These are phyloP conservation scores for Argentina silus DNA, from an alignment of 2,797 vertebrate species.

Conservation along the genomic window DNA sequence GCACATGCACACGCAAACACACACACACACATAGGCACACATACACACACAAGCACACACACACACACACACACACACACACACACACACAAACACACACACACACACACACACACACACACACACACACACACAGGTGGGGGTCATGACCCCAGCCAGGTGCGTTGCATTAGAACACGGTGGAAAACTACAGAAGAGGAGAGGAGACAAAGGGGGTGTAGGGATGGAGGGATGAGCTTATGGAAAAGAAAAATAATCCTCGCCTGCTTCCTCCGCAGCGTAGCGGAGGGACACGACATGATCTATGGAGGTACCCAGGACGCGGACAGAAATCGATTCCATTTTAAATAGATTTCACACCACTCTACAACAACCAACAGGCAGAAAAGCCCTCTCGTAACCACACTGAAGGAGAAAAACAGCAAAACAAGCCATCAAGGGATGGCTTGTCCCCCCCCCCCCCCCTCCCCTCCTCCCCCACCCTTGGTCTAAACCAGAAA, in stretches of 20 bases:
- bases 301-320: not conserved
- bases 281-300: not conserved
- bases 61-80: constrained; percentile 26
- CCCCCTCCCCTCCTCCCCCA: too few relatives aligned
- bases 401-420: not conserved
- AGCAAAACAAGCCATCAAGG: too few relatives aligned
- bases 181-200: constrained; percentile 5
- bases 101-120: constrained; percentile 15
- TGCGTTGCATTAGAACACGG: not conserved
- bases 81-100: constrained; percentile 17
- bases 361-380: not conserved
- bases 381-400: not conserved
- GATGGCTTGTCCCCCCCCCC: too few relatives aligned
- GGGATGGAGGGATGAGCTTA: not conserved
- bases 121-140: constrained; percentile 30
- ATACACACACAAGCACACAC: constrained; percentile 20
- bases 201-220: not conserved
- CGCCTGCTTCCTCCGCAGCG: not conserved
- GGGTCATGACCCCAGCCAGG: not conserved
- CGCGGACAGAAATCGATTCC: not conserved
- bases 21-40: constrained; percentile 34
- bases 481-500: too few relatives aligned
- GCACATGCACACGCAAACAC: too few relatives aligned
- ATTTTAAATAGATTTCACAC: not conserved
- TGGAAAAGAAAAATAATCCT: not conserved